Evolutionary conservation across 2,888 invertebrate species (phyloP).

Genomic region (Nephrotoma flavescens): DNA sequence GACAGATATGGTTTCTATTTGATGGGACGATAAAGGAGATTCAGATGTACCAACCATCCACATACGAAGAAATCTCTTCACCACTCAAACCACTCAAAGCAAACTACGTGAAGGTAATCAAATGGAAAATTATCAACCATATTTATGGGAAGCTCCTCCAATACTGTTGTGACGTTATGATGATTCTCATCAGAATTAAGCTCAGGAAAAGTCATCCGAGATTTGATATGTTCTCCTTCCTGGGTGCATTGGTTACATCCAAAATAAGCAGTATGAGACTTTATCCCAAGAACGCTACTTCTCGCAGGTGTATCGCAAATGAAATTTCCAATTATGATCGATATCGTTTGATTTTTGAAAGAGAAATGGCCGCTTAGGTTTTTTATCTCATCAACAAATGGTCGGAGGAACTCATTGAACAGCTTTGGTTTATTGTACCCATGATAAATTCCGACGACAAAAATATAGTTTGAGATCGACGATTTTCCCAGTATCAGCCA

Average conservation of each 20-base stretch:
- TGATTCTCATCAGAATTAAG: conserved; percentile 11
- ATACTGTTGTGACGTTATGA: conserved; percentile 11
- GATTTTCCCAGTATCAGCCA: not conserved
- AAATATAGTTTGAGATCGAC: not conserved
- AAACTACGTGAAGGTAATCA: conserved; percentile 9
- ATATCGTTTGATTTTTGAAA: not conserved
- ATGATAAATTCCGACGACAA: not conserved
- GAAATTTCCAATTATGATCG: not conserved
- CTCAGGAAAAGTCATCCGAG: conserved; percentile 9
- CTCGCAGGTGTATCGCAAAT: not conserved
- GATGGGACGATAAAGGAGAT: not conserved
- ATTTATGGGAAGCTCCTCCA: conserved; percentile 12
- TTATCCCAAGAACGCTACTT: not conserved
- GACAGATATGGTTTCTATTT: not conserved
- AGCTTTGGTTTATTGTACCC: not conserved
- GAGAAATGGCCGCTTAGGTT: too few species aligned
- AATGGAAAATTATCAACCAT: conserved; percentile 11
- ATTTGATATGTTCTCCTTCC: conserved; percentile 11
- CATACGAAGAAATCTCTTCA: conserved; percentile 11
- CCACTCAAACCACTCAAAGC: conserved; percentile 14
- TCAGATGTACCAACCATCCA: conserved; percentile 7
- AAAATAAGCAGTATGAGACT: conserved; percentile 8
- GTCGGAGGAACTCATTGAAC: not conserved
- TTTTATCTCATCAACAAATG: not conserved
- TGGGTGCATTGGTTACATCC: conserved; percentile 8